Evolutionary conservation across 2,113 vertebrate genomes (phyloP).

Genomic region (Phyllopteryx taeniolatus): DNA sequence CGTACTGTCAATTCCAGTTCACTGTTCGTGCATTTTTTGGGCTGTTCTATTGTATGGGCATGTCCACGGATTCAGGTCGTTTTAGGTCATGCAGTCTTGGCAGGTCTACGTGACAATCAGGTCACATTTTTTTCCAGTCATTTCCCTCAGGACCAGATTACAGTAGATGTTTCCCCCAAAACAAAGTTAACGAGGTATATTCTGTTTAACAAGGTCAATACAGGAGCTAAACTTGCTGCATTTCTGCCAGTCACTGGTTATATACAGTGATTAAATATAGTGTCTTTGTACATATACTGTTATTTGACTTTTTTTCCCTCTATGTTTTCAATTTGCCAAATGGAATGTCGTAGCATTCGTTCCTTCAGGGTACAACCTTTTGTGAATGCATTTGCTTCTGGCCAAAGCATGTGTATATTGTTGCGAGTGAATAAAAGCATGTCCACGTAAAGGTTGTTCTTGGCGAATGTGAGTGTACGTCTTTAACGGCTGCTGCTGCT

Average conservation of each 20-base stretch:
- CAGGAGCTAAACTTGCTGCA: slow-evolving; percentile 20
- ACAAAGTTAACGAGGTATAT: background rate
- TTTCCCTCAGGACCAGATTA: no score
- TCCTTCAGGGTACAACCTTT: slow-evolving; percentile 34
- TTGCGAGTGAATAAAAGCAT: slow-evolving; percentile 6
- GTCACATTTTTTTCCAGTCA: no score
- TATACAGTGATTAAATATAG: slow-evolving; percentile 20
- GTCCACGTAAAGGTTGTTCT: slow-evolving; percentile 17
- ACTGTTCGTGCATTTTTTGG: no score
- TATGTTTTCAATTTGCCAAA: slow-evolving; percentile 22
- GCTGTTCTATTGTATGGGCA: no score
- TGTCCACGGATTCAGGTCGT: no score
- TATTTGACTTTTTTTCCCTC: slow-evolving; percentile 5
- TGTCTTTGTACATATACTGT: slow-evolving; percentile 21
- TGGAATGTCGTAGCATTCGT: slow-evolving; percentile 42
- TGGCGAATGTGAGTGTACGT: slow-evolving; percentile 22
- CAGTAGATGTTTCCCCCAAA: background rate
- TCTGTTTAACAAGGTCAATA: background rate
- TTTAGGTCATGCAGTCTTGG: no score
- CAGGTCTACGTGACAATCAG: no score
- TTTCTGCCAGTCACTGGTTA: slow-evolving; percentile 18
- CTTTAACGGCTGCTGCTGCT: slow-evolving; percentile 42
- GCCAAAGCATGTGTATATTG: slow-evolving; percentile 13
- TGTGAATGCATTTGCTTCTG: slow-evolving; percentile 6
- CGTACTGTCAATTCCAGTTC: no score